A percentile compares a stretch with the other conserved stretches of the same genome.
Conservation (phyloP, 2,113 vertebrate species). For the Leucoraja erinaceus region DNA sequence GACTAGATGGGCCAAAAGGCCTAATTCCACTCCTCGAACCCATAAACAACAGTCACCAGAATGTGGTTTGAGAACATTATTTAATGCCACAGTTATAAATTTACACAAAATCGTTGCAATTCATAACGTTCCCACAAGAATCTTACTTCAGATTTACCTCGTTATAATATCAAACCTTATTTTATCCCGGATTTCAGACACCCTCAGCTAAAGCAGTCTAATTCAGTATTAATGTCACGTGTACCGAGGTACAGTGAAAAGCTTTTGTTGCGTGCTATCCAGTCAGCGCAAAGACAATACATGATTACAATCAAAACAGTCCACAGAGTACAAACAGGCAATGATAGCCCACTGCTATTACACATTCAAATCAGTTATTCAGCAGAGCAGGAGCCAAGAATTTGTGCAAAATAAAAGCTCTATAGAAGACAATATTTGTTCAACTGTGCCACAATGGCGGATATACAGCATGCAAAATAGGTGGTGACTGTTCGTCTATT, state of each 20-base stretch:
- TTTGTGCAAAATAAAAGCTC: neutral
- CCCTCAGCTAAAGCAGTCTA: neutral
- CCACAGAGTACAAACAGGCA: too few relatives aligned
- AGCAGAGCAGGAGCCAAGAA: neutral
- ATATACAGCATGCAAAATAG: neutral
- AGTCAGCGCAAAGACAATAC: too few relatives aligned
- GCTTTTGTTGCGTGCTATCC: too few relatives aligned
- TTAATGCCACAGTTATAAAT: neutral
- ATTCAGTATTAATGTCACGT: too few relatives aligned
- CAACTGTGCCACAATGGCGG: neutral
- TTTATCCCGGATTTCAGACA: neutral
- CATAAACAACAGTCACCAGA: too few relatives aligned
- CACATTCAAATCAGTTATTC: neutral
- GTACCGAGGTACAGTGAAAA: too few relatives aligned
- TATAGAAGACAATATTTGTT: too few relatives aligned
- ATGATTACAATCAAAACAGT: too few relatives aligned
- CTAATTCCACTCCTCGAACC: too few relatives aligned
- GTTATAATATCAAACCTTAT: neutral
- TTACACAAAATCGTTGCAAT: neutral
- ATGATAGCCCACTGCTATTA: neutral
- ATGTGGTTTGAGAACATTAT: neutral
- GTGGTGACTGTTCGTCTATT: too few relatives aligned
- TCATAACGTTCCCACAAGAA: neutral
- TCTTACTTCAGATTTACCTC: neutral
- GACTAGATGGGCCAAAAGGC: too few relatives aligned